Evolutionary conservation across 2,113 vertebrate genomes (phyloP), one percentile per base, ranked within the genome.

Genomic region (Carlito syrichta): DNA sequence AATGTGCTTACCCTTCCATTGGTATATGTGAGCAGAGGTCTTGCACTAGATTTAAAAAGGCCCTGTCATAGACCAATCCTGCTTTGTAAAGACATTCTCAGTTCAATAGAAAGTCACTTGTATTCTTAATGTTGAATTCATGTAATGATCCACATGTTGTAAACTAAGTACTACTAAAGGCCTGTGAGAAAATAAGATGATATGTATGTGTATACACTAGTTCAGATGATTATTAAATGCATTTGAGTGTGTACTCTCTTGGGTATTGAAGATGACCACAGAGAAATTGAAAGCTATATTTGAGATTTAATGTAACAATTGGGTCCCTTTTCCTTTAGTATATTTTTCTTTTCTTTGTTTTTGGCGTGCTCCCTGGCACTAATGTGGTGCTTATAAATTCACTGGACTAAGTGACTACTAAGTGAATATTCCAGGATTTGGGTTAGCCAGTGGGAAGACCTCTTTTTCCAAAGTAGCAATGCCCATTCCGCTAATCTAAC

Each of bases 171-270:
- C 48, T n/a, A 32, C 43, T n/a, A 56, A 27, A 12, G 60, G 6
- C 38, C 77, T 32, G 13, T 48, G 86, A 89, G 38, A 62, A 74
- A 23, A 38, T 14, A 40, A 71, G 85, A 62, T 40, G 2, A 6
- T 20, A 5, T 8, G n/a, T 20, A 5, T 8, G n/a, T 22, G 0
- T 14, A 3, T 6, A 6, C 8, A 3, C 54, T n/a, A 66, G 32
- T 23, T 50, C 20, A 48, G n/a, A 17, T 22, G 62, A 27, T 40
- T 25, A 40, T 11, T 40, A 83, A 35, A 92, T 32, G n/a, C 50
- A 16, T 52, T 91, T 19, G 3, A 23, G 4, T 50, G 27, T 79
- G 9, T 38, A 52, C 6, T 69, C n/a, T 66, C 10, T 22, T 86
- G 66, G n/a, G 1, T 60, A 69, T 40, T 48, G 20, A 93, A 22